phyloP scores from a whole-genome alignment of 2,113 vertebrate genomes.

The Ploceus nigricollis region DNA sequence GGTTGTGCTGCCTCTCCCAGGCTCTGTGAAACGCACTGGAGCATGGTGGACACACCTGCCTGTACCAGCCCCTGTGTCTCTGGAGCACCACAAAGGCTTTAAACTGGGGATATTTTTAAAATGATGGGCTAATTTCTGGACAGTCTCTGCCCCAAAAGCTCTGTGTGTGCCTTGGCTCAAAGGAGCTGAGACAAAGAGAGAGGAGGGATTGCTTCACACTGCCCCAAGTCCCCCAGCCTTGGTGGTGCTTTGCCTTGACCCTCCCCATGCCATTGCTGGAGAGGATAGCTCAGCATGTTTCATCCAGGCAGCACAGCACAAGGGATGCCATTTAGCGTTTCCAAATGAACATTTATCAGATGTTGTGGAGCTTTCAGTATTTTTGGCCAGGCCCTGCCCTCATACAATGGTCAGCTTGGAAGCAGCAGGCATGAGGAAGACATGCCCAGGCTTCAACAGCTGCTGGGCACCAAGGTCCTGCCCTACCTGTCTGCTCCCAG shows the following conservation, averaged over 20 bases:
- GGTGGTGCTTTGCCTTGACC: background rate
- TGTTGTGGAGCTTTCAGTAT: background rate
- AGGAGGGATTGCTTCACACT: background rate
- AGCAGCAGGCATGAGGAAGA: background rate
- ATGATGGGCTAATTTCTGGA: accelerated
- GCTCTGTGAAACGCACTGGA: background rate
- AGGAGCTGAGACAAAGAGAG: background rate
- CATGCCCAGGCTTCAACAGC: background rate
- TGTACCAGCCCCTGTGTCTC: accelerated
- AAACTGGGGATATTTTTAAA: background rate
- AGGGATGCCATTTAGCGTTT: accelerated
- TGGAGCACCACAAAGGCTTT: accelerated
- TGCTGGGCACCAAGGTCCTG: background rate
- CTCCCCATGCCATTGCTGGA: background rate
- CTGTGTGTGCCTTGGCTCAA: background rate
- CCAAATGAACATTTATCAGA: background rate
- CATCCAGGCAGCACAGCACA: background rate
- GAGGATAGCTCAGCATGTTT: background rate
- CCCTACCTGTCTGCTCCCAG: background rate
- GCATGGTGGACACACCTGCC: accelerated
- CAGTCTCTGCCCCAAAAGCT: background rate
- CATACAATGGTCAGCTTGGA: background rate
- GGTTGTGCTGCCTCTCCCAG: background rate
- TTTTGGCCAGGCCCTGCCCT: background rate
- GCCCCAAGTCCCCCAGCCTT: background rate